Evolutionary conservation across 1,140 invertebrate species (phyloP), one percentile per base, ranked within the genome.

Genomic region (Carcinoscorpius rotundicauda): DNA sequence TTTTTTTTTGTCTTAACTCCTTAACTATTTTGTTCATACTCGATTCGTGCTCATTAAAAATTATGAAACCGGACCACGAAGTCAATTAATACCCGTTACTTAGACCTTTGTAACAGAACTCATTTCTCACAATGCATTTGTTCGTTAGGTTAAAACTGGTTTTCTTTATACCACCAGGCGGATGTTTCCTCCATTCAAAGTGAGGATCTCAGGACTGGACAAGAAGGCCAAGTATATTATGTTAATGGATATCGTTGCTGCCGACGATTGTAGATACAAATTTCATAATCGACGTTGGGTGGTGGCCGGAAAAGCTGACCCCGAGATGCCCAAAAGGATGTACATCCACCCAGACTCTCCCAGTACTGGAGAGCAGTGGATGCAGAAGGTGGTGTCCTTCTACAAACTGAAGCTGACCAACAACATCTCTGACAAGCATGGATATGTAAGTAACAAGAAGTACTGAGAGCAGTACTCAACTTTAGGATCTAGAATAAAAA

Each of bases 221-320:
- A 78, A 77, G 66, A 68, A 75, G 50, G 73, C 76, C 52, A 79
- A 79, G 66, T 79, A 79, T 67, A 77, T 78, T 58, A 67, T 79
- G 3, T 64, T 79, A 8, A 77, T 79, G 76, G 94, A 97, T 82
- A 96, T 97, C 76, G 92, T 97, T 62, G 91, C 93, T 11, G 92
- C 93, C 58, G 93, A 97, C 78, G 93, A 97, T 83, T 96, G 93
- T 84, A 84, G 91, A 84, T 97, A 97, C 84, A 97, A 97, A 81
- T 97, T 97, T 81, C 93, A 97, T 81, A 97, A 97, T 86, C 95
- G 92, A 79, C 87, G 93, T 75, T 97, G 95, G 95, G 96, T 97
- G 90, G 93, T 97, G 51, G 93, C 94, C 51, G 95, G 94, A 8
- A 97, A 97, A 79, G 94, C 95, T 56, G 91, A 94, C 68, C 87